These are phyloP conservation scores for Corapipo altera DNA, from an alignment of 2,113 vertebrate species.

Conservation along the genomic window DNA sequence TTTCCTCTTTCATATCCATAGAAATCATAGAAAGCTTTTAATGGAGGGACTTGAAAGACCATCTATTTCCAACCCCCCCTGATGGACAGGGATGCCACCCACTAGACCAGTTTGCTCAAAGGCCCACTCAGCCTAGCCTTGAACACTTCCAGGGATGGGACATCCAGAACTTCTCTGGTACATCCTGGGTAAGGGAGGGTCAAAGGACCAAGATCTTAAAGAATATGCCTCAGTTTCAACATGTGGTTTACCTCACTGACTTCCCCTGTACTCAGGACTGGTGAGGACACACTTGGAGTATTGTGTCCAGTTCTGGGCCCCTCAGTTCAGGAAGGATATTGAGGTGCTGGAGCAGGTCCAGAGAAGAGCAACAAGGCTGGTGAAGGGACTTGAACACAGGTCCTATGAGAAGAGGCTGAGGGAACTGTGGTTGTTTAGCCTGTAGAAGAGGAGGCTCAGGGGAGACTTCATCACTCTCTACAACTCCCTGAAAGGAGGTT, in stretches of 20 bases:
- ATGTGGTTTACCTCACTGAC: neutral
- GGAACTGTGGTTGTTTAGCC: too few species aligned
- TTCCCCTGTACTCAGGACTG: neutral
- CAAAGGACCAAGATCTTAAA: neutral
- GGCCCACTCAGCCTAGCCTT: neutral
- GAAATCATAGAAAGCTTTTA: neutral
- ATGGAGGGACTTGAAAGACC: neutral
- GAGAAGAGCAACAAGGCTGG: too few species aligned
- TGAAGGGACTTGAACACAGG: too few species aligned
- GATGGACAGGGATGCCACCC: neutral
- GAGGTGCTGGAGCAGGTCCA: too few species aligned
- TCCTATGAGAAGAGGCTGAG: too few species aligned
- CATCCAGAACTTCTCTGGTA: neutral
- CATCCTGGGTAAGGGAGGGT: neutral
- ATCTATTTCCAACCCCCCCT: neutral
- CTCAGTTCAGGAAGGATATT: too few species aligned
- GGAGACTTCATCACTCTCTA: too few species aligned
- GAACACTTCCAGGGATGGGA: neutral
- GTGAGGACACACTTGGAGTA: too few species aligned
- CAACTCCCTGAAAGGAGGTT: too few species aligned
- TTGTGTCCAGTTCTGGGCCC: too few species aligned
- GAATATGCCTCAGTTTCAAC: neutral
- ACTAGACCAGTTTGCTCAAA: neutral
- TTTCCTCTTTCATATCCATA: neutral
- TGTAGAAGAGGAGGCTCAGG: too few species aligned